These are phyloP conservation scores for Pteruthius melanotis DNA, from an alignment of 2,113 vertebrate genomes.

Conservation along the genomic window DNA sequence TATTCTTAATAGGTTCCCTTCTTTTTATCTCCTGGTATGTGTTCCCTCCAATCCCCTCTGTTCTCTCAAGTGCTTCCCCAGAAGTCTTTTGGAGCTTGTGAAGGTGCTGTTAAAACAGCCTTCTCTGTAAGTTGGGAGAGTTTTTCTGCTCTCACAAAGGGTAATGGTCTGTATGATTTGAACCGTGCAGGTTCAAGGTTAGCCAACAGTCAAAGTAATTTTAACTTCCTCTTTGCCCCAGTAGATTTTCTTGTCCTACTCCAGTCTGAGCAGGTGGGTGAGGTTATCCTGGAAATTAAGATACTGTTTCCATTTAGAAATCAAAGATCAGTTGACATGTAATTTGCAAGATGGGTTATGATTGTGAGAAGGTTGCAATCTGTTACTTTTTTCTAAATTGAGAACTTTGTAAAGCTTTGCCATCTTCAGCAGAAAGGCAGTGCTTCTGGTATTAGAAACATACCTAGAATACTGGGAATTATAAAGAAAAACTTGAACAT, in stretches of 20 bases:
- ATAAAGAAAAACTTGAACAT: background rate
- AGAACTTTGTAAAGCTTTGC: background rate
- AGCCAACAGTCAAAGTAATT: background rate
- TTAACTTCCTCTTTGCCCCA: background rate
- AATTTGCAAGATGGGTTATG: background rate
- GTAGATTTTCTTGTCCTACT: background rate
- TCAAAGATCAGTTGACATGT: background rate
- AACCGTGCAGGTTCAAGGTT: rapidly evolving
- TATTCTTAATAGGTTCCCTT: background rate
- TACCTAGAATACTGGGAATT: background rate
- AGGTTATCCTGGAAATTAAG: background rate
- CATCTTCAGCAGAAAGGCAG: background rate
- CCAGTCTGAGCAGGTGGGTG: background rate
- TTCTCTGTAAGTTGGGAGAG: background rate
- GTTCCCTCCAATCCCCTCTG: background rate
- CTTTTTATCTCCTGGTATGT: background rate
- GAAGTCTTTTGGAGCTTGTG: background rate
- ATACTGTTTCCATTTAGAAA: background rate
- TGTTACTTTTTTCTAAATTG: background rate
- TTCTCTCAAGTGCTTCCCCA: background rate
- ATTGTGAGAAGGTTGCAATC: background rate
- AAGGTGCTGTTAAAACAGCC: background rate
- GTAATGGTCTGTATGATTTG: background rate
- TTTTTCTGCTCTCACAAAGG: background rate
- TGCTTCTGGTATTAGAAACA: background rate